Evolutionary conservation across 2,797 vertebrate genomes (phyloP).

Genomic region (Enteromius mattozi): DNA sequence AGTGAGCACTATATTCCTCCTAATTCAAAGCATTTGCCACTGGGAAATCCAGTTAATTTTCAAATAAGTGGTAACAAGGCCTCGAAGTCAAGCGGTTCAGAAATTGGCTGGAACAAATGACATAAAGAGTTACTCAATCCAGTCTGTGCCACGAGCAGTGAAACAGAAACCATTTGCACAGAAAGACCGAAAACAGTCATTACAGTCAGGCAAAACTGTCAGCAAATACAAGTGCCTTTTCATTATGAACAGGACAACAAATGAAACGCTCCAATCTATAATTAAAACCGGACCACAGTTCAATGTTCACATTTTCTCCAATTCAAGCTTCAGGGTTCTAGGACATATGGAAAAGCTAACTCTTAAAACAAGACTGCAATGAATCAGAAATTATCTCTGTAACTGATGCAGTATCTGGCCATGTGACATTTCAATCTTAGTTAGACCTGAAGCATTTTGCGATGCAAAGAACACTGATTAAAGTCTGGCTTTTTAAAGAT

Average conservation of each 20-base stretch:
- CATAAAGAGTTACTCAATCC: conserved; percentile 32
- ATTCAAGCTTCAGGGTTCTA: neutral
- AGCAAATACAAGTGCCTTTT: conserved; percentile 31
- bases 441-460: neutral
- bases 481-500: neutral
- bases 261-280: neutral
- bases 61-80: conserved; percentile 36
- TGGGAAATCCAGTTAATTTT: conserved; percentile 38
- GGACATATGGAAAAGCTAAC: neutral
- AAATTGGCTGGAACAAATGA: conserved; percentile 55
- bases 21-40: conserved; percentile 28
- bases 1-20: neutral
- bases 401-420: neutral
- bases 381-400: neutral
- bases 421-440: neutral
- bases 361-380: neutral
- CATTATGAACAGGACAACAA: neutral
- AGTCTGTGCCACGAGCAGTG: conserved; percentile 32
- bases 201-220: conserved; percentile 14
- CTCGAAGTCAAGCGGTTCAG: conserved; percentile 29
- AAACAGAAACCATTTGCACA: conserved; percentile 40
- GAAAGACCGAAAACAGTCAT: neutral
- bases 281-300: neutral
- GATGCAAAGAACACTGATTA: neutral
- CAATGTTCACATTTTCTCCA: neutral